These are phyloP conservation scores for Antigone vipio DNA, from an alignment of 2,113 vertebrate genomes.

Conservation along the genomic window DNA sequence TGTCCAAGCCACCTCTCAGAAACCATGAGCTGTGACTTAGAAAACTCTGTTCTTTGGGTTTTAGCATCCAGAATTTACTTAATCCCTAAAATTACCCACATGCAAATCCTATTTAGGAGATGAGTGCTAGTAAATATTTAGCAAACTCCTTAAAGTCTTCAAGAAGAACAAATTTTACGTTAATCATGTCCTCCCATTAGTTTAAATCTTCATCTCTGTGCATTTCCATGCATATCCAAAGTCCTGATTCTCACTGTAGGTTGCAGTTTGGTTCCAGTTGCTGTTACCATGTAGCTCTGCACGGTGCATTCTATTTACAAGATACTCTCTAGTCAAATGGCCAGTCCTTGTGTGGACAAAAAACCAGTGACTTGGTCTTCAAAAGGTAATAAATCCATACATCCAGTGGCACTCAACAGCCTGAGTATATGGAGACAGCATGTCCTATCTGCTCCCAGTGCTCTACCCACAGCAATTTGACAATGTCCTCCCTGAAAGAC, in stretches of 20 bases:
- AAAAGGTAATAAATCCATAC: background rate
- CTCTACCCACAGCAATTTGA: background rate
- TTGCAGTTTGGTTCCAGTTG: rapidly evolving
- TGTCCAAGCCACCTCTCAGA: background rate
- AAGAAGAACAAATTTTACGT: background rate
- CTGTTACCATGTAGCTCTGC: background rate
- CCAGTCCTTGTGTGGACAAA: background rate
- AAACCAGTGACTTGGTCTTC: background rate
- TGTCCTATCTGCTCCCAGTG: background rate
- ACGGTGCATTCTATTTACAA: background rate
- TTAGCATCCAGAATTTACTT: background rate
- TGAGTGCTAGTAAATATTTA: background rate
- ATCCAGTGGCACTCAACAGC: background rate
- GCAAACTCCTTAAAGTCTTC: background rate
- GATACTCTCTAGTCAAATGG: too few relatives aligned
- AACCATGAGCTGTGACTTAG: background rate
- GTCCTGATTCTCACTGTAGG: background rate
- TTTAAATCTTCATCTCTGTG: background rate
- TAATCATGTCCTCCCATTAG: background rate
- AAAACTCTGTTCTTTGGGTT: background rate
- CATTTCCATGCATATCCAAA: background rate
- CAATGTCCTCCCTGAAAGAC: background rate
- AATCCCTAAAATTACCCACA: background rate
- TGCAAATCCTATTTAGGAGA: background rate
- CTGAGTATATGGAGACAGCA: background rate